A percentile compares a stretch with the other conserved stretches of the same genome.
phyloP scores from a whole-genome alignment of 1,140 invertebrate genomes.

The Drosophila repletoides region DNA sequence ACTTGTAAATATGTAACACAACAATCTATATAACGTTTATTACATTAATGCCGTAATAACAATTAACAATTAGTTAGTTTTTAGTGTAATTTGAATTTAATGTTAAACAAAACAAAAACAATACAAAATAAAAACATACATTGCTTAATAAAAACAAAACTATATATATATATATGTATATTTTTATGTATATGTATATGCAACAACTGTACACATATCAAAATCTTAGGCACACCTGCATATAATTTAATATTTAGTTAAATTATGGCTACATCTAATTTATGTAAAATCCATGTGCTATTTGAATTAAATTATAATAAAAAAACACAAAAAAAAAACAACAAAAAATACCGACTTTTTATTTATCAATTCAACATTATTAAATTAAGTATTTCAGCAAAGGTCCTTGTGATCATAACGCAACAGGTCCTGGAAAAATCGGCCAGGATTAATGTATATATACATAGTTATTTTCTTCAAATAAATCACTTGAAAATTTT shows the following conservation, averaged over 20 bases:
- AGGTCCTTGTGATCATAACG: too few relatives aligned
- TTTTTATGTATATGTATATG: slow-evolving; percentile 36
- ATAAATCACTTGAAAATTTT: too few relatives aligned
- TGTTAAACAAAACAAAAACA: slow-evolving; percentile 22
- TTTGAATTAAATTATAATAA: slow-evolving; percentile 66
- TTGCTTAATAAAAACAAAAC: slow-evolving; percentile 54
- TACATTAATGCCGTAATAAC: slow-evolving; percentile 71
- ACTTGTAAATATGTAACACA: slow-evolving; percentile 57
- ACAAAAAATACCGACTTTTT: slow-evolving; percentile 3
- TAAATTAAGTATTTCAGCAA: too few relatives aligned
- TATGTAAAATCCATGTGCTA: slow-evolving; percentile 67
- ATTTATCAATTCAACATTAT: too few relatives aligned
- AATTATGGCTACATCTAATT: slow-evolving; percentile 66
- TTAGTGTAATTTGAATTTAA: slow-evolving; percentile 54
- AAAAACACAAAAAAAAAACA: slow-evolving; percentile 24
- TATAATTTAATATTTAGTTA: slow-evolving; percentile 62
- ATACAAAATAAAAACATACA: slow-evolving; percentile 30
- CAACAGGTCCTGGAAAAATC: too few relatives aligned
- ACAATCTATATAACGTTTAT: slow-evolving; percentile 62
- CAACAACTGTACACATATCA: slow-evolving; percentile 48
- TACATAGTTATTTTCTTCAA: too few relatives aligned
- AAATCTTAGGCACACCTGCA: slow-evolving; percentile 30
- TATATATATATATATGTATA: slow-evolving; percentile 24
- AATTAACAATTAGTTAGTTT: slow-evolving; percentile 57
- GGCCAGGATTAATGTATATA: too few relatives aligned